phyloP scores from a whole-genome alignment of 2,797 vertebrate genomes.

The Mus spretus region DNA sequence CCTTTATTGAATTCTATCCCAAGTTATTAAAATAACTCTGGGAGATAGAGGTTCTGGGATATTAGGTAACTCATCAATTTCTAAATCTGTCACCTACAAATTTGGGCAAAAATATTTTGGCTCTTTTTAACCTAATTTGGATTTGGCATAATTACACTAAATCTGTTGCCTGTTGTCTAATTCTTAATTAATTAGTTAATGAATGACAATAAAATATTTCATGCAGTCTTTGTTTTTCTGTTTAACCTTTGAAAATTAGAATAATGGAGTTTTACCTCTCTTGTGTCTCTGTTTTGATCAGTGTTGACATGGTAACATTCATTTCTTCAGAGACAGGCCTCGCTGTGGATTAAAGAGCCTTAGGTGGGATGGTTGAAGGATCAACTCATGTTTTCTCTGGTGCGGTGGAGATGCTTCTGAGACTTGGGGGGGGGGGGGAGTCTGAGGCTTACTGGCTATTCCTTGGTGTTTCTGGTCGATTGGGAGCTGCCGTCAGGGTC shows the following conservation, averaged over 20 bases:
- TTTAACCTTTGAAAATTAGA: slow-evolving; percentile 45
- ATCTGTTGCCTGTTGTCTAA: slow-evolving; percentile 81
- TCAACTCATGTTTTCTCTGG: slow-evolving; percentile 13
- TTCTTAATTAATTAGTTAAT: slow-evolving; percentile 79
- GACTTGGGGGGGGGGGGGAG: not conserved
- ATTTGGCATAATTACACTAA: slow-evolving; percentile 74
- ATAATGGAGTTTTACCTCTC: slow-evolving; percentile 32
- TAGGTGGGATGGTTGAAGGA: not conserved
- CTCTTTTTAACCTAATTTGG: slow-evolving; percentile 72
- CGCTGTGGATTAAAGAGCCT: not conserved
- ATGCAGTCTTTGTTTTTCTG: slow-evolving; percentile 51
- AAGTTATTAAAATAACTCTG: slow-evolving; percentile 61
- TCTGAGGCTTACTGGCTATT: not conserved
- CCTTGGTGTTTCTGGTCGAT: not conserved
- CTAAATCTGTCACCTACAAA: slow-evolving; percentile 61
- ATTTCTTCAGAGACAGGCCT: slow-evolving; percentile 21
- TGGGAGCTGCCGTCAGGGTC: not conserved
- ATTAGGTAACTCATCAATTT: slow-evolving; percentile 44
- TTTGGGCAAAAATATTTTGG: slow-evolving; percentile 71
- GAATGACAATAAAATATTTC: slow-evolving; percentile 72
- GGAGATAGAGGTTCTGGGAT: slow-evolving; percentile 28
- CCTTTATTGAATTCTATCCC: slow-evolving; percentile 14
- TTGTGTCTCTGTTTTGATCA: slow-evolving; percentile 41
- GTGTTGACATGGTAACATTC: not conserved
- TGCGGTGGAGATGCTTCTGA: not conserved